These are phyloP conservation scores for Pseudococcus jackbeardsleyi DNA, from an alignment of 2,888 invertebrate species.

Conservation along the genomic window DNA sequence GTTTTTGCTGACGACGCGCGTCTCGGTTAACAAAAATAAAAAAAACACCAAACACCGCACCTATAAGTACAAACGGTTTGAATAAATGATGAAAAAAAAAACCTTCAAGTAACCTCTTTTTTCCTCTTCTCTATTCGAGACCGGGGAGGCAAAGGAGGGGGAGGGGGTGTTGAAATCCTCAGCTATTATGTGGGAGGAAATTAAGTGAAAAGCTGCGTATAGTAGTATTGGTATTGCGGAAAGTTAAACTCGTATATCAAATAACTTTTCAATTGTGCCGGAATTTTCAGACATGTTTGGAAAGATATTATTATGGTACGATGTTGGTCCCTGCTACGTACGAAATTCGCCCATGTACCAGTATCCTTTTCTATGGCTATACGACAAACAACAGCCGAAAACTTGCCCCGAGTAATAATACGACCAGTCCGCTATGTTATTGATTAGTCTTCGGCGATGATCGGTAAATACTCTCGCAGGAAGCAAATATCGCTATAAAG, in stretches of 20 bases:
- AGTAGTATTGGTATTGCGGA: conserved; percentile 41
- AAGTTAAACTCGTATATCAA: conserved; percentile 58
- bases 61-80: background rate
- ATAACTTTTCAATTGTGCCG: conserved; percentile 60
- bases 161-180: background rate
- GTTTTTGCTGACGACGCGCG: conserved; percentile 26
- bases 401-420: conserved; percentile 21
- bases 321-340: background rate
- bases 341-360: background rate
- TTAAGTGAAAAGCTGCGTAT: conserved; percentile 23
- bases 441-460: conserved; percentile 22
- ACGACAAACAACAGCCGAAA: conserved; percentile 36
- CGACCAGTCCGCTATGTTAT: background rate
- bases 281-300: conserved; percentile 56
- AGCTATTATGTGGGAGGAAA: conserved; percentile 32
- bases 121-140: background rate
- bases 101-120: background rate
- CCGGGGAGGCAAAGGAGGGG: background rate
- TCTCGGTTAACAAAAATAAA: background rate
- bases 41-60: background rate
- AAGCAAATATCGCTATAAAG: background rate
- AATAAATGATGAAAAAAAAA: background rate
- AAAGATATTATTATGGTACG: conserved; percentile 38
- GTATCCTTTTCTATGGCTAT: background rate
- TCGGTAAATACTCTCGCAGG: conserved; percentile 17